Base-by-base conservation (phyloP, 2,113 vertebrate genomes). In the Neolamprologus caudopunctatus region DNA sequence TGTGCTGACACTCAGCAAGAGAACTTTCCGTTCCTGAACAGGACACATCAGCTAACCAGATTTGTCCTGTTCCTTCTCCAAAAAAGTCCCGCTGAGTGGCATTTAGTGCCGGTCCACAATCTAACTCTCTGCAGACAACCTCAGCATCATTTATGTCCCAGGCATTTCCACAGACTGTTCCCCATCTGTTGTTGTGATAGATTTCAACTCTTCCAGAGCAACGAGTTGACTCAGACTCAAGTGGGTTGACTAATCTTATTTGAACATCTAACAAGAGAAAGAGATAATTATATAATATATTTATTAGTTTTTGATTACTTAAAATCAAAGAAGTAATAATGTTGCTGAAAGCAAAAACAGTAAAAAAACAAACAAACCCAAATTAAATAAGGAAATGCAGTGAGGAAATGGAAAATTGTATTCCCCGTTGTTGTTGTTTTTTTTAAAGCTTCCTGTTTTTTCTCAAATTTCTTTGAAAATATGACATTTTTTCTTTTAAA, bases 61-160 rank as follows among this genome's bases (percentile, higher is more conserved):
- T 66, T 5, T 12, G 9, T 40, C 1, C 33, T 13, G 11, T 68
- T 68, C 2, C 1, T 40, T 68, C 11, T 8, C 33, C 33, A 68
- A 21, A 13, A 3, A 12, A 1, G 19, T 2, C 1, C 2, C 0
- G 40, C 40, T 0, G 0, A 68, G 33, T n/a, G 33, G 7, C 63
- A 1, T 8, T 8, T 35, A 40, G 19, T 40, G 63, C 33, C 1
- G 1, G 7, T 21, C 63, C 61, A 66, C 63, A 68, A 1, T 21
- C 63, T 21, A 68, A 68, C 33, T 68, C 0, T 0, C 33, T 68
- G 63, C 63, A 68, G 35, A 40, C 63, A 35, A 68, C 35, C 10
- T 68, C 11, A 40, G 63, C 63, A 68, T 40, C 7, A 40, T 68
- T 4, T 24, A 40, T 0, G 63, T 40, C 63, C 63, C 35, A 42